Conservation (phyloP, 2,113 vertebrate species). For the Neomonachus schauinslandi region DNA sequence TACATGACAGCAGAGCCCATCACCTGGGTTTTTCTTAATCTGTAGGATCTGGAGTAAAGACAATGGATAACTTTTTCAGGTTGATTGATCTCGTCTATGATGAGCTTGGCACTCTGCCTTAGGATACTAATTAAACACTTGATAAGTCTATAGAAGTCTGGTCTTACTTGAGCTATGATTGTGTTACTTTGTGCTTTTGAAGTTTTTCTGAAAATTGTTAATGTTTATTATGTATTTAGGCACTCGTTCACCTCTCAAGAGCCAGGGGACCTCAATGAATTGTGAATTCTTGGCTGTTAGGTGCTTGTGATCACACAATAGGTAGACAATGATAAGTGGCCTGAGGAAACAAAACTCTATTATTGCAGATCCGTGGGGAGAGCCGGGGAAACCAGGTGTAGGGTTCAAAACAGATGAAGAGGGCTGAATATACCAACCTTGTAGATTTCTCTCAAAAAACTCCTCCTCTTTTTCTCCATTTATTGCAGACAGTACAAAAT, state of each 20-base stretch:
- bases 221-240: not conserved
- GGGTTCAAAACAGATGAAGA: not conserved
- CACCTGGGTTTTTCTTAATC: not conserved
- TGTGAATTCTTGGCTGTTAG: conserved; percentile 51
- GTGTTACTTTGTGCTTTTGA: not conserved
- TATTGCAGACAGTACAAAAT: not conserved
- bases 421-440: not conserved
- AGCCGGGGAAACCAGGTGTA: not conserved
- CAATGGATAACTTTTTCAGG: not conserved
- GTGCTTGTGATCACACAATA: not conserved
- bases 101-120: not conserved
- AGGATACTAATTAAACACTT: not conserved
- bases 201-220: not conserved
- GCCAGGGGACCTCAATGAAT: not conserved
- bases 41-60: not conserved
- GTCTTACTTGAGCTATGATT: not conserved
- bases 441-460: not conserved
- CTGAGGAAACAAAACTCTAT: conserved; percentile 2
- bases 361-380: not conserved
- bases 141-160: not conserved
- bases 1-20: not conserved
- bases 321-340: not conserved
- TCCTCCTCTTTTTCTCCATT: not conserved
- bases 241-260: not conserved
- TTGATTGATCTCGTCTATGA: not conserved